These are phyloP conservation scores for Gila robusta DNA, from an alignment of 2,797 vertebrate genomes.

Conservation along the genomic window DNA sequence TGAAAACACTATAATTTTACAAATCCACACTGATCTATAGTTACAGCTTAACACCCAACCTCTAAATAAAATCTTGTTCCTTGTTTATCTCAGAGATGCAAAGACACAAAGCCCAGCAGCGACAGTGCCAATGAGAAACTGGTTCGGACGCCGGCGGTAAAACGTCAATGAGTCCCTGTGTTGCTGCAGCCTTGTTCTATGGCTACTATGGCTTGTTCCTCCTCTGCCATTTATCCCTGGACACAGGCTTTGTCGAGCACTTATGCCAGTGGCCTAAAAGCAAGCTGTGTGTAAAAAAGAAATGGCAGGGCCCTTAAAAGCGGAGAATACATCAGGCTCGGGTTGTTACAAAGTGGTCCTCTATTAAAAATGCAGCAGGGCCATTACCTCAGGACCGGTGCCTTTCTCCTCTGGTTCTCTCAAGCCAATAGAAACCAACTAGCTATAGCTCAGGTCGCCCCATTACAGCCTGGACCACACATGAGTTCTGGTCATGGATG, in stretches of 20 bases:
- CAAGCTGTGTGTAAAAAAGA: slow-evolving; percentile 59
- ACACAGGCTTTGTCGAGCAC: slow-evolving; percentile 68
- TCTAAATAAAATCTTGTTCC: slow-evolving; percentile 20
- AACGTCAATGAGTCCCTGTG: slow-evolving; percentile 47
- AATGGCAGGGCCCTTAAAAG: slow-evolving; percentile 78
- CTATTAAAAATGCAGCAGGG: slow-evolving; percentile 86
- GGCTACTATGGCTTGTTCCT: slow-evolving; percentile 60
- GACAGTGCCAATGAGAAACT: slow-evolving; percentile 12
- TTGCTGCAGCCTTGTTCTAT: slow-evolving; percentile 25
- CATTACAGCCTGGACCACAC: slow-evolving; percentile 33
- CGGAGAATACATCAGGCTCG: slow-evolving; percentile 81
- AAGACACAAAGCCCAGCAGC: slow-evolving; percentile 5
- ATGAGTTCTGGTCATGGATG: slow-evolving; percentile 29
- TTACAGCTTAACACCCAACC: slow-evolving; percentile 16
- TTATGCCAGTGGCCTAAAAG: slow-evolving; percentile 66
- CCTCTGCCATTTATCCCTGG: slow-evolving; percentile 64
- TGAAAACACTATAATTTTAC: slow-evolving; percentile 20
- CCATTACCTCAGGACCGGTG: slow-evolving; percentile 79
- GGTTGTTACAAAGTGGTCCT: slow-evolving; percentile 83
- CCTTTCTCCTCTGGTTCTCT: slow-evolving; percentile 69
- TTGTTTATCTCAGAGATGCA: slow-evolving; percentile 18
- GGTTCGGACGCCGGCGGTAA: background rate
- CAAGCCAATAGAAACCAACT: slow-evolving; percentile 64
- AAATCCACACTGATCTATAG: slow-evolving; percentile 30
- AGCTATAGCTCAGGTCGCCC: slow-evolving; percentile 9